A percentile compares a stretch with the other conserved stretches of the same genome.
Conservation (phyloP, 2,113 vertebrate species). For the Rhinichthys klamathensis region DNA sequence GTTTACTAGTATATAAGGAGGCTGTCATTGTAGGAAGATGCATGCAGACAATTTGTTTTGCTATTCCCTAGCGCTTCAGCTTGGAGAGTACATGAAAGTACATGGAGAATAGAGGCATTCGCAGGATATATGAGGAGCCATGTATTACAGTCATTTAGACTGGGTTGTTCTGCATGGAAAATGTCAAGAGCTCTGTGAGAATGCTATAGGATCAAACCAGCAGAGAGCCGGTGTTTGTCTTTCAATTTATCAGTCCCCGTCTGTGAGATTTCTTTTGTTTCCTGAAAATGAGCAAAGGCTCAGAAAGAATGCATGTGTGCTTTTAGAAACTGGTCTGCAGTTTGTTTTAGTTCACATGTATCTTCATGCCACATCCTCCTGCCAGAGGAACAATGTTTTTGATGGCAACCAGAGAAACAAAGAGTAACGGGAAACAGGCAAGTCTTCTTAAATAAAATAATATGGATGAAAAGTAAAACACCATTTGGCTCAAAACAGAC, state of each 20-base stretch:
- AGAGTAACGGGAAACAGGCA: background rate
- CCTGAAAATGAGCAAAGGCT: background rate
- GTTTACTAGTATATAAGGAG: constrained; percentile 13
- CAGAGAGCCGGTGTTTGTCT: constrained; percentile 5
- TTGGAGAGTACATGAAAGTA: constrained; percentile 33
- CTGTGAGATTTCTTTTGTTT: constrained; percentile 16
- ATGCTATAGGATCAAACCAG: background rate
- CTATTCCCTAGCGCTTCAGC: constrained; percentile 14
- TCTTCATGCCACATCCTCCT: constrained; percentile 12
- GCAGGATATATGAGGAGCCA: constrained; percentile 30
- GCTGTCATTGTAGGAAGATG: constrained; percentile 35
- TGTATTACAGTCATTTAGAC: constrained; percentile 25
- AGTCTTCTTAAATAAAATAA: background rate
- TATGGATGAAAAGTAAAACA: background rate
- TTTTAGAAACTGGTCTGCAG: constrained; percentile 21
- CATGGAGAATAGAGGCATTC: background rate
- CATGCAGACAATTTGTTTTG: constrained; percentile 33
- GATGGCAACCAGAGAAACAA: constrained; percentile 10
- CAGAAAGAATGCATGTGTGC: background rate
- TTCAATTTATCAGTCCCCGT: constrained; percentile 21
- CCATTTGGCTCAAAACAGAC: background rate
- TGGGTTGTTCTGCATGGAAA: constrained; percentile 16
- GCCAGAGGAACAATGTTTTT: constrained; percentile 21
- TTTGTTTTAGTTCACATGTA: constrained; percentile 31
- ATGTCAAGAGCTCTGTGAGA: constrained; percentile 9